Percentiles rank a stretch among this genome's conserved stretches.
phyloP scores from a whole-genome alignment of 2,888 invertebrate species.

The Pinctada fucata region DNA sequence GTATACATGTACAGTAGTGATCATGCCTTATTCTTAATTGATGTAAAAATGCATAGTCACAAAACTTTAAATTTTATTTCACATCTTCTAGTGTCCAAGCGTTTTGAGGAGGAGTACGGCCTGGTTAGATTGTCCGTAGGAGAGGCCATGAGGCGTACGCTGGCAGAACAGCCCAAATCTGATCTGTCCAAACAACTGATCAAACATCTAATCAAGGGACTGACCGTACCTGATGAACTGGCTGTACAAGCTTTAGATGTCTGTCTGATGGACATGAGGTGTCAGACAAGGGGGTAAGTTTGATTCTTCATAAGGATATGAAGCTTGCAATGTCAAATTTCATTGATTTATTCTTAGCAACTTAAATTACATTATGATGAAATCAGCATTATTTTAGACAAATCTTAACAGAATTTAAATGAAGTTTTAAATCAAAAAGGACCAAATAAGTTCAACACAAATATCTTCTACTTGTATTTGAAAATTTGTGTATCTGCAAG shows the following conservation, averaged over 20 bases:
- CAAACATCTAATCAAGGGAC: constrained; percentile 68
- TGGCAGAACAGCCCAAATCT: constrained; percentile 71
- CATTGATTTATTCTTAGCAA: neutral
- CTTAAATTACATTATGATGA: neutral
- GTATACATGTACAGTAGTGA: too few species aligned
- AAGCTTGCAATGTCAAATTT: too few species aligned
- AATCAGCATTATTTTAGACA: neutral
- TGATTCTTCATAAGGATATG: too few species aligned
- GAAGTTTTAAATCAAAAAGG: too few species aligned
- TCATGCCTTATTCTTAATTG: too few species aligned
- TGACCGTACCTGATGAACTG: constrained; percentile 74
- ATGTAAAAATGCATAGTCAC: too few species aligned
- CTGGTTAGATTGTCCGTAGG: constrained; percentile 75
- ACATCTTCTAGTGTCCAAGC: constrained; percentile 69
- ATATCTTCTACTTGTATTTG: too few species aligned
- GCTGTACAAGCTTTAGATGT: constrained; percentile 74
- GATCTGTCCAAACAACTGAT: constrained; percentile 68
- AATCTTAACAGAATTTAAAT: too few species aligned
- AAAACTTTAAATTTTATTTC: too few species aligned
- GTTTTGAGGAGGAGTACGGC: constrained; percentile 76
- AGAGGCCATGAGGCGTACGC: constrained; percentile 72
- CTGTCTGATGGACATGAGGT: constrained; percentile 73
- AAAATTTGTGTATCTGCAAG: too few species aligned
- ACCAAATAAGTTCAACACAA: too few species aligned
- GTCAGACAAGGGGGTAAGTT: constrained; percentile 75